A percentile compares a stretch with the other conserved stretches of the same genome.
Conservation (phyloP, 2,113 vertebrate species). For the Xiphophorus hellerii region DNA sequence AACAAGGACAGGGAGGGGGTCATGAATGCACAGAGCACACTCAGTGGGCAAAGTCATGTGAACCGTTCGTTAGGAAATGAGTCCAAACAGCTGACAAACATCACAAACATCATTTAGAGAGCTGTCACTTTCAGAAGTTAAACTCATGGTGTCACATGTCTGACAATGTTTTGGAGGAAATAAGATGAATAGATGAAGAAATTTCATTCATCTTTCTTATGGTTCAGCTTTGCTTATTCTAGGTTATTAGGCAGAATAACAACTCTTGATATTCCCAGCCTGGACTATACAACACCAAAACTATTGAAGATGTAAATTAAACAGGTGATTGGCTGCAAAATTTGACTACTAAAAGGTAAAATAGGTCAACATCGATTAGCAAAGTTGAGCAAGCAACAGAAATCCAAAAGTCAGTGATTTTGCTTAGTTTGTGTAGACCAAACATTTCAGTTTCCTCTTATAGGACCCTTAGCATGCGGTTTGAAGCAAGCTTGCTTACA, state of each 20-base stretch:
- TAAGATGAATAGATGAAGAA: background rate
- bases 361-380: background rate
- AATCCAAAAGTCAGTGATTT: slow-evolving; percentile 15
- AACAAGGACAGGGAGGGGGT: slow-evolving; percentile 77
- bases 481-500: background rate
- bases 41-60: slow-evolving; percentile 73
- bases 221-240: background rate
- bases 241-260: background rate
- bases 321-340: background rate
- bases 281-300: background rate
- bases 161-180: slow-evolving; percentile 10
- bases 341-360: background rate
- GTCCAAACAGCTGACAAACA: slow-evolving; percentile 67
- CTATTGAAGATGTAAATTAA: background rate
- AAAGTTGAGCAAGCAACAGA: slow-evolving; percentile 15
- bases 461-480: background rate
- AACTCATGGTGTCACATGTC: slow-evolving; percentile 24
- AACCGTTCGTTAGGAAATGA: slow-evolving; percentile 65
- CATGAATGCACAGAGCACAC: slow-evolving; percentile 63
- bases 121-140: slow-evolving; percentile 37
- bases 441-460: background rate
- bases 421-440: background rate
- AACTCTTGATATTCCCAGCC: too few relatives aligned
- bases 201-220: background rate
- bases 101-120: slow-evolving; percentile 39